A percentile compares a stretch with the other conserved stretches of the same genome.
Conservation (phyloP, 2,113 vertebrate genomes). For the Leptobrachium ailaonicum region DNA sequence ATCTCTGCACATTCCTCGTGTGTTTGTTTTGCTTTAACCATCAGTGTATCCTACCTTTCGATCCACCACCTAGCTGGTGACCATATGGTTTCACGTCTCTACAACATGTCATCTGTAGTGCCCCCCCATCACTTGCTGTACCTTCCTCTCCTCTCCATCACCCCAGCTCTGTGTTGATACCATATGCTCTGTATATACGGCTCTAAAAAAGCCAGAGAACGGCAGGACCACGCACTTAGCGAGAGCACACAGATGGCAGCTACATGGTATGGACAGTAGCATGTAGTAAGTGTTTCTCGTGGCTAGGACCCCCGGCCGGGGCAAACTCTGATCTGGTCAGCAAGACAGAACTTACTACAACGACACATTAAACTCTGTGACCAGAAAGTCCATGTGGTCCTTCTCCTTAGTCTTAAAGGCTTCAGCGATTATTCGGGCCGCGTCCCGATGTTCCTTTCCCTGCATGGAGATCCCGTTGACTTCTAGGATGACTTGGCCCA, state of each 20-base stretch:
- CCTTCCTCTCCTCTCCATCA: background rate
- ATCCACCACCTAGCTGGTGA: background rate
- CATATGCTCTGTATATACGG: background rate
- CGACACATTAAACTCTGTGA: slow-evolving; percentile 94
- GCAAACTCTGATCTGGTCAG: background rate
- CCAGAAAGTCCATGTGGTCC: slow-evolving; percentile 91
- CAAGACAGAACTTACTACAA: slow-evolving; percentile 69
- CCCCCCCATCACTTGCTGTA: background rate
- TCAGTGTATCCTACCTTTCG: background rate
- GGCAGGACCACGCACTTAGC: slow-evolving; percentile 34
- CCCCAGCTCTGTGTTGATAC: slow-evolving; percentile 10
- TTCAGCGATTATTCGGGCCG: slow-evolving; percentile 90
- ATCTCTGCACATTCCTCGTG: background rate
- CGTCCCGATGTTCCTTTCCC: slow-evolving; percentile 89
- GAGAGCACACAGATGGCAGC: slow-evolving; percentile 45
- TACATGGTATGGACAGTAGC: slow-evolving; percentile 37
- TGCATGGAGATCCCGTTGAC: slow-evolving; percentile 85
- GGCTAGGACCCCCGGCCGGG: background rate
- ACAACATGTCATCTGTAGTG: background rate
- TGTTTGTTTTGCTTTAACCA: background rate
- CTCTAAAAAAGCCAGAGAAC: slow-evolving; percentile 39
- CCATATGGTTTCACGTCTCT: background rate
- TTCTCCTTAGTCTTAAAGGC: slow-evolving; percentile 96
- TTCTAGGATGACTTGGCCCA: slow-evolving; percentile 95
- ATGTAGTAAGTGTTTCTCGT: slow-evolving; percentile 28